Base-by-base conservation (phyloP, 2,888 invertebrate genomes). In the Pyrgus malvae region DNA sequence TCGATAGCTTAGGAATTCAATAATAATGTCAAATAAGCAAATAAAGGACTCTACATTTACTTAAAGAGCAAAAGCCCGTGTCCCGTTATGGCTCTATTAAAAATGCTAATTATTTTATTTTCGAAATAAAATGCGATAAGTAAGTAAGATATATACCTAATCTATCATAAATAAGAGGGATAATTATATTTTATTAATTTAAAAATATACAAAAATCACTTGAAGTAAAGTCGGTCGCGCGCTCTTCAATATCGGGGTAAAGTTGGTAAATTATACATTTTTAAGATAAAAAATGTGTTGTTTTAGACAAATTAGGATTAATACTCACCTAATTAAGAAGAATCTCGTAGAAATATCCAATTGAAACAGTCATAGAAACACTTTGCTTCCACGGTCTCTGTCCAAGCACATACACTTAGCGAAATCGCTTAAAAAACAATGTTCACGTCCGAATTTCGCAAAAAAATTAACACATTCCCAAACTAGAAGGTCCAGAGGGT, bases 301-400 rank as follows among this genome's bases (percentile, higher is more conserved):
- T 54, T 55, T 57, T 50, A 45, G 4, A 16, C 64, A 62, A 65
- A 69, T 61, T 55, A 68, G 58, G 33, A 57, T 31, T 27, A 68
- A 16, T 74, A 86, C 86, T 86, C 60, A 86, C 86, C 62, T 69
- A 60, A 63, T 57, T 25, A 61, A 42, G 46, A 5, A 48, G 58
- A 64, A 64, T 55, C 33, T 45, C 14, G 46, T 45, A 40, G 53
- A 55, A 65, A 64, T 68, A 75, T 75, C 77, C 78, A 75, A 62
- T 14, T 48, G 37, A 25, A 59, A 42, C 23, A 40, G 51, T 42
- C 57, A 48, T 12, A 46, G 37, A 38, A 44, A 41, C 54, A 49
- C 51, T 31, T 16, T 3, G 25, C 17, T 35, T 7, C 33, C 55
- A 33, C 63, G 48, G n/a, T 17, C 57, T 57, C 57, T 60, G 61